Percentiles rank a stretch among this genome's conserved stretches.
These are phyloP conservation scores for Corythoichthys intestinalis DNA, from an alignment of 2,113 vertebrate species.

Conservation along the genomic window DNA sequence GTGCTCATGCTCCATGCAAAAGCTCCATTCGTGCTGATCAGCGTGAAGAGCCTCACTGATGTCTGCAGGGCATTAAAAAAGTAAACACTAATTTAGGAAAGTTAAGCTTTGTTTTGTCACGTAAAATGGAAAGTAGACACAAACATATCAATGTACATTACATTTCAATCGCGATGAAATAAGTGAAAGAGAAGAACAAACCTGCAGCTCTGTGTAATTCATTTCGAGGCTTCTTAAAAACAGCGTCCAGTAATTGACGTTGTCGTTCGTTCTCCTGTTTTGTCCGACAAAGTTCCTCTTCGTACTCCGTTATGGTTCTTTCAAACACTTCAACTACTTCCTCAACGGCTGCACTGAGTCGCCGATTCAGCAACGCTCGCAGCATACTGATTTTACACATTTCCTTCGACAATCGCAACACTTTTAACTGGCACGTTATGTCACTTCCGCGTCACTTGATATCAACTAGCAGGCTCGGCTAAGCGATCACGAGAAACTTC, in stretches of 20 bases:
- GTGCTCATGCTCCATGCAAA: not conserved
- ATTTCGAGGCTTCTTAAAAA: not conserved
- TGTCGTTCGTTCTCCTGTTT: conserved; percentile 4
- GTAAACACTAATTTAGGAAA: not conserved
- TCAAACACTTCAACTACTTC: not conserved
- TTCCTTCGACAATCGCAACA: not conserved
- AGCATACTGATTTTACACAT: not conserved
- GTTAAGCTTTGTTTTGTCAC: not conserved
- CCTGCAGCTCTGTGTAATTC: not conserved
- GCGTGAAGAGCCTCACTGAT: not conserved
- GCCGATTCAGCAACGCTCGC: not conserved
- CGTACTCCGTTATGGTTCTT: not conserved
- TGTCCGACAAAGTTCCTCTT: conserved; percentile 1
- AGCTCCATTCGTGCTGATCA: not conserved
- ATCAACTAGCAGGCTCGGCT: not conserved
- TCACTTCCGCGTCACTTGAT: not conserved
- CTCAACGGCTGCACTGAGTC: not conserved
- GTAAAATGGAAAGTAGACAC: not conserved
- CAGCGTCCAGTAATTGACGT: not conserved
- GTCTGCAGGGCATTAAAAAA: not conserved
- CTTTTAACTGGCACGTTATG: not conserved
- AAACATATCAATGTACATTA: too few relatives aligned
- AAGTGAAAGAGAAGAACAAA: not conserved
- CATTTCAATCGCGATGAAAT: not conserved
- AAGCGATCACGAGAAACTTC: not conserved